Evolutionary conservation across 1,140 invertebrate species (phyloP), one percentile per base, ranked within the genome.

Genomic region (Rhopalosiphum maidis): DNA sequence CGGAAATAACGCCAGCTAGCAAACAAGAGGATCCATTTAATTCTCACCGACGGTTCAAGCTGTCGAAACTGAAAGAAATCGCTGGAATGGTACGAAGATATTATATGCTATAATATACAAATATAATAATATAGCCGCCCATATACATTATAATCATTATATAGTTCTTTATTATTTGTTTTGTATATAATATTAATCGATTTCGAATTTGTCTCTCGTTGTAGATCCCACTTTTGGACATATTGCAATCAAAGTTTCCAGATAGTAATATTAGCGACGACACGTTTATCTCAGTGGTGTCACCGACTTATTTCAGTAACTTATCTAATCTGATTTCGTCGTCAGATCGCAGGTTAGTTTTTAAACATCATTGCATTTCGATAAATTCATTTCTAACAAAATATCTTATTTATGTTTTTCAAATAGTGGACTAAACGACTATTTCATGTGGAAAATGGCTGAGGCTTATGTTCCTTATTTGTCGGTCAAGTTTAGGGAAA

Each of bases 401-500:
- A 77, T 77, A 68, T 21, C 37, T 25, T 55, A 15, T 43, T 48
- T 85, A 6, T 77, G n/a, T 35, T 93, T 55, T 30, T n/a, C 23
- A 55, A 35, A 46, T 94, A 96, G 96, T 93, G 95, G 95, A 18
- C 94, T 96, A 86, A 97, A 97, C 94, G 96, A 96, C 94, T 97
- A 97, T 94, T 94, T 97, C 77, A 96, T 96, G 94, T 97, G 96
- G 96, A 95, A 95, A 89, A 94, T 97, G 54, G 96, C 96, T 11
- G 94, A 95, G 18, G 95, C 95, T 68, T 97, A 96, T 94, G 94
- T 96, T 18, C 96, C 96, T 11, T 96, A 96, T 94, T 95, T 97
- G 90, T 96, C 96, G 5, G 95, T 95, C 94, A 95, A 96, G 68
- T 96, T 96, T 94, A 95, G 95, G 55, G 95, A 96, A 35, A 95